Percentiles rank a stretch among this genome's conserved stretches.
Evolutionary conservation across 2,888 invertebrate species (phyloP).

Genomic region (Matsumyia berberina): DNA sequence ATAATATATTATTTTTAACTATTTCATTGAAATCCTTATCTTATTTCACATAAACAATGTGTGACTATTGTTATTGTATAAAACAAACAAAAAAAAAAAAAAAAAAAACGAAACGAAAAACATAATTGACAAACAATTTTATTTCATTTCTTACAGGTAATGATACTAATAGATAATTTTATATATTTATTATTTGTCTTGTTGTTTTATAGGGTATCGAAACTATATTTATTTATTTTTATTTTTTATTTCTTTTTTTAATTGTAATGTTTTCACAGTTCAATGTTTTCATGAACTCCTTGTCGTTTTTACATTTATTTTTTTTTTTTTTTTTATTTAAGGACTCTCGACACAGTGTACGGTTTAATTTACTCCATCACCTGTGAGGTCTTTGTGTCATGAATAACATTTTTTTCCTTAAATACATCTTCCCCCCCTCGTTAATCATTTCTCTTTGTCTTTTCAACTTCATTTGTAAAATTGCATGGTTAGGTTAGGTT

Average conservation of each 20-base stretch:
- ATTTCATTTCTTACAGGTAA: constrained; percentile 51
- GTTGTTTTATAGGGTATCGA: constrained; percentile 35
- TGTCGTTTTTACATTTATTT: neutral
- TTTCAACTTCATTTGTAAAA: too few relatives aligned
- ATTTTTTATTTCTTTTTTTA: constrained; percentile 19
- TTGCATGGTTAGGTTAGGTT: too few relatives aligned
- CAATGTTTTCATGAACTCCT: neutral
- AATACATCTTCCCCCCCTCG: too few relatives aligned
- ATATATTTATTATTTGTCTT: constrained; percentile 47
- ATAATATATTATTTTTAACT: constrained; percentile 37
- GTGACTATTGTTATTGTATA: constrained; percentile 43
- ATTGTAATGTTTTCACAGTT: constrained; percentile 1
- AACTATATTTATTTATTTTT: constrained; percentile 35
- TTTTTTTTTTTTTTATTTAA: too few relatives aligned
- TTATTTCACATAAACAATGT: constrained; percentile 33
- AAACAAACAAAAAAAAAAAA: constrained; percentile 23
- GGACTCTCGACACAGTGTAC: too few relatives aligned
- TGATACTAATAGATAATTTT: constrained; percentile 50
- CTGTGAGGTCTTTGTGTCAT: too few relatives aligned
- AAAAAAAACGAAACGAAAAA: neutral
- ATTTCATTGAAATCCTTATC: constrained; percentile 49
- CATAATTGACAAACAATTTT: constrained; percentile 28
- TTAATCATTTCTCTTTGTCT: too few relatives aligned
- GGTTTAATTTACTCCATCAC: too few relatives aligned
- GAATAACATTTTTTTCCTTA: too few relatives aligned